Conservation (phyloP, 2,888 invertebrate genomes). For the Hartigia nigra region DNA sequence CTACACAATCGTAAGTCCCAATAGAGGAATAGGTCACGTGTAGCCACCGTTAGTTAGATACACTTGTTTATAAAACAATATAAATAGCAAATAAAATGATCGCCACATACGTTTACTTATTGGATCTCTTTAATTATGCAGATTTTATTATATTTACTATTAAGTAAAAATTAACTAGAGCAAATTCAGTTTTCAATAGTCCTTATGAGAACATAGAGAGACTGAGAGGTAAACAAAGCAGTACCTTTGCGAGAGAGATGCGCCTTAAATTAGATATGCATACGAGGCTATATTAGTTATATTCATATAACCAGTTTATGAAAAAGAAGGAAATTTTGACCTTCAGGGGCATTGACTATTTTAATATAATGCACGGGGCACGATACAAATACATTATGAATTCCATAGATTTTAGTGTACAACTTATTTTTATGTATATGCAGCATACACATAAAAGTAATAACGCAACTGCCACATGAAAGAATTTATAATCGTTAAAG, state of each 20-base stretch:
- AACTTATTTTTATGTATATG: too few species aligned
- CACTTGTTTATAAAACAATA: not conserved
- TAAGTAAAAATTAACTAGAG: not conserved
- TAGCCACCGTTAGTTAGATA: not conserved
- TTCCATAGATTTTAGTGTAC: not conserved
- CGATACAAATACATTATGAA: not conserved
- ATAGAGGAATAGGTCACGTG: not conserved
- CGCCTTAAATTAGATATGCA: not conserved
- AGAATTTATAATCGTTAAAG: not conserved
- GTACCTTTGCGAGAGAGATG: not conserved
- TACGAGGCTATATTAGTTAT: not conserved
- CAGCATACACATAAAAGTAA: too few species aligned
- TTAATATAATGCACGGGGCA: not conserved
- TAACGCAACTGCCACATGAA: not conserved
- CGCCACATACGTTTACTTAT: not conserved
- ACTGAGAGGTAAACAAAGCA: not conserved
- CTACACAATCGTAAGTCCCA: not conserved
- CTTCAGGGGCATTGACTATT: not conserved
- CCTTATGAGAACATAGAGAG: not conserved
- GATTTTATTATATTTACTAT: not conserved
- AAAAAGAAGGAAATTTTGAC: not conserved
- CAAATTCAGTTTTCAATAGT: not conserved
- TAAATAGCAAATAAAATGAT: not conserved
- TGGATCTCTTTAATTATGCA: not conserved
- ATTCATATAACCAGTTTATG: not conserved